Base-by-base conservation (phyloP, 2,113 vertebrate genomes). In the Antennarius striatus region DNA sequence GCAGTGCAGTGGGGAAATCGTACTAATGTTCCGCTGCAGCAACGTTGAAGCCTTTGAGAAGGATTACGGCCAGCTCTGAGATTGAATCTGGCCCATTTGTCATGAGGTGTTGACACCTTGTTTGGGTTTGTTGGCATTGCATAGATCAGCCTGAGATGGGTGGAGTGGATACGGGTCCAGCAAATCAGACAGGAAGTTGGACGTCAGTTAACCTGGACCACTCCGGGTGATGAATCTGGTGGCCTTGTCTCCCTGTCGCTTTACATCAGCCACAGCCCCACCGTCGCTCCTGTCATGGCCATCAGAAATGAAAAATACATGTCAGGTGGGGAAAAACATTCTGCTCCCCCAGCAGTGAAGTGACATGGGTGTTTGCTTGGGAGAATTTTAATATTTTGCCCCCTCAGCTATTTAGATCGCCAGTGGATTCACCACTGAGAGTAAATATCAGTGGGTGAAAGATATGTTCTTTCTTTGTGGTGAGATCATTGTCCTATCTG, bases 241-340 rank as follows among this genome's bases (percentile, higher is more conserved):
- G 80, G 77, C 86, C 82, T 90, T 85, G 82, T 32, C 40, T 84
- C 39, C 46, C 69, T 66, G 71, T 81, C 68, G 49, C 73, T 75
- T 79, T 87, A 85, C 82, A 88, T 91, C 81, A 82, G 22, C 22
- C 22, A 22, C 22, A 22, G 22, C 22, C 22, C 22, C 22, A 22
- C 60, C 30, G 5, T 43, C 61, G 63, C 71, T 70, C 60, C 56
- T 8, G 46, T 67, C 60, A 40, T 49, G 32, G 48, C 61, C 48
- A 12, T 75, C 62, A 45, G 47, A 32, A 69, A 55, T 86, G 82
- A 77, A 77, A 81, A 73, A 85, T 53, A 51, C 73, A 32, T 17
- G 5, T 48, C 66, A 3, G 22, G 32, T 52, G 57, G 58, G 48
- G 15, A 55, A 83, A 67, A 50, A 65, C 46, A 50, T 32, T 56